Conservation (phyloP, 2,888 invertebrate species). For the Drosophila monieri region DNA sequence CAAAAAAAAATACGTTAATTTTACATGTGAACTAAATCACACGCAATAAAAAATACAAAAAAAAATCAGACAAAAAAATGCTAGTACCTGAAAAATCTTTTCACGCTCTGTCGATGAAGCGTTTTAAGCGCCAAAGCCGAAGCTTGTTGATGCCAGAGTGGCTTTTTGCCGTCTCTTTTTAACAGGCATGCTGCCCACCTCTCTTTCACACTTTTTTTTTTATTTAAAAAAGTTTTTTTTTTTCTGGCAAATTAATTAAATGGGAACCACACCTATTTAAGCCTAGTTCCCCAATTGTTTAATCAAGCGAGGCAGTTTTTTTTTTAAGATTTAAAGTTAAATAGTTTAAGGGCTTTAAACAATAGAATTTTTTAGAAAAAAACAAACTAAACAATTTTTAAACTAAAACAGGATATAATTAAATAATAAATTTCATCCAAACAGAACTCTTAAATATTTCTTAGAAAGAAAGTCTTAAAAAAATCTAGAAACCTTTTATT, state of each 20-base stretch:
- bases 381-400: neutral
- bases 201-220: slow-evolving; percentile 1
- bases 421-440: too few relatives aligned
- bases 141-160: slow-evolving; percentile 20
- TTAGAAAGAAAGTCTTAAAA: too few relatives aligned
- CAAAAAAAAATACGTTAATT: slow-evolving; percentile 25
- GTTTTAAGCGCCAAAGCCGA: slow-evolving; percentile 33
- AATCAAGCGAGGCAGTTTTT: neutral
- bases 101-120: slow-evolving; percentile 80
- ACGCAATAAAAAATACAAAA: slow-evolving; percentile 56
- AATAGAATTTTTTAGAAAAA: too few relatives aligned
- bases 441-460: too few relatives aligned
- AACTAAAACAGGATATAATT: neutral
- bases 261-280: slow-evolving; percentile 11
- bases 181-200: neutral
- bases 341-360: neutral
- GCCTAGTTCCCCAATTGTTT: neutral
- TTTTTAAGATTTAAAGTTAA: neutral
- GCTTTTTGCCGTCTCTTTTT: slow-evolving; percentile 10
- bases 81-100: slow-evolving; percentile 39
- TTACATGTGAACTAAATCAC: slow-evolving; percentile 67
- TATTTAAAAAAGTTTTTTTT: neutral
- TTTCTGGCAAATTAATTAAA: slow-evolving; percentile 53
- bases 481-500: too few relatives aligned
- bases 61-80: neutral